Conservation (phyloP, 1,140 invertebrate species). For the Microplitis mediator region DNA sequence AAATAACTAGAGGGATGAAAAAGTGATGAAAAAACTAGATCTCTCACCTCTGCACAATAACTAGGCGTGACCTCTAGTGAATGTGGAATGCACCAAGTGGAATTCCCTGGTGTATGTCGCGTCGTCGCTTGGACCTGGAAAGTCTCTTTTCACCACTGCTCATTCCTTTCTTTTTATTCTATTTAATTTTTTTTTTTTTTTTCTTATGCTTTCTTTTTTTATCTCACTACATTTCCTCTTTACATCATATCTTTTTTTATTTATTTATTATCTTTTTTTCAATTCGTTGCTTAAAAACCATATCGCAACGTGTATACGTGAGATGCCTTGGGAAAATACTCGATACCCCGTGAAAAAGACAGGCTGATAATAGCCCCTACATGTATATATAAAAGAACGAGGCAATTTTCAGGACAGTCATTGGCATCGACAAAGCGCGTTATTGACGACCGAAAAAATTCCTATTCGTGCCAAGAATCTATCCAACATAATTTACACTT, state of each 20-base stretch:
- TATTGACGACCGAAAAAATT: slow-evolving; percentile 2
- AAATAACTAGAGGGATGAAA: background rate
- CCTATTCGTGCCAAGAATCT: background rate
- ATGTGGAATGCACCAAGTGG: background rate
- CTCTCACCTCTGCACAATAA: background rate
- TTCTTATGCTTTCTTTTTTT: background rate
- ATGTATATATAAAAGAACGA: too few relatives aligned
- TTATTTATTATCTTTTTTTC: background rate
- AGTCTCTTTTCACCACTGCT: background rate
- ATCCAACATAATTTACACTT: background rate
- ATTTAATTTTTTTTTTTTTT: background rate
- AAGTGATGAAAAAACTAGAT: background rate
- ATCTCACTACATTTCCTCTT: background rate
- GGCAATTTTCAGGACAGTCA: slow-evolving; percentile 7
- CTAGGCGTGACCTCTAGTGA: slow-evolving; percentile 1
- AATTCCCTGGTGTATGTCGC: slow-evolving; percentile 4
- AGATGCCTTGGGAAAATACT: slow-evolving; percentile 39
- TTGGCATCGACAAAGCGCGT: slow-evolving; percentile 3
- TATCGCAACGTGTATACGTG: slow-evolving; percentile 44
- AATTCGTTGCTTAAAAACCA: slow-evolving; percentile 41
- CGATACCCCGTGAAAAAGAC: slow-evolving; percentile 29
- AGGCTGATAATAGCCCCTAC: too few relatives aligned
- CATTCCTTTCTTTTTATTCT: background rate
- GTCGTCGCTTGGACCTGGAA: background rate
- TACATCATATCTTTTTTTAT: background rate